These are phyloP conservation scores for Diachasmimorpha longicaudata DNA, from an alignment of 1,140 invertebrate species.

Conservation along the genomic window DNA sequence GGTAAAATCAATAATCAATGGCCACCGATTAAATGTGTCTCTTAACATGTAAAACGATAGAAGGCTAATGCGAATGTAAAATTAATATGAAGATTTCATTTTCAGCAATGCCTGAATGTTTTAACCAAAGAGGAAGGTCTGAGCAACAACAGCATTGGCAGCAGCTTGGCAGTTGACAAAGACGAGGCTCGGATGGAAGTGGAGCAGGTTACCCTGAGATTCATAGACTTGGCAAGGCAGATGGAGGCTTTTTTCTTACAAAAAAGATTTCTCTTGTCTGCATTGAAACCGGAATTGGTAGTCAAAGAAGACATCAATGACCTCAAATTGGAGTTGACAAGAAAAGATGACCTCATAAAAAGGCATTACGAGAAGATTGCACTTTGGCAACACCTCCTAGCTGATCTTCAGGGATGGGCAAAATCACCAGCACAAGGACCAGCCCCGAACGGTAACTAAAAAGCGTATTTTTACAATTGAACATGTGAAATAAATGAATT, in stretches of 20 bases:
- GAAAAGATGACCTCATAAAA: slow-evolving; percentile 88
- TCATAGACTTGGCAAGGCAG: slow-evolving; percentile 88
- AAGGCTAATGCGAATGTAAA: background rate
- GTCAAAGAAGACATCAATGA: slow-evolving; percentile 92
- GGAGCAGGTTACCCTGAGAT: slow-evolving; percentile 81
- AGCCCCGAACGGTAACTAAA: slow-evolving; percentile 58
- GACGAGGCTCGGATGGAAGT: slow-evolving; percentile 85
- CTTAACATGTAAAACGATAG: too few species aligned
- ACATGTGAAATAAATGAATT: background rate
- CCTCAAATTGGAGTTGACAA: slow-evolving; percentile 77
- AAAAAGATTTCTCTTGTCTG: slow-evolving; percentile 87
- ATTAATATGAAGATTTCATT: slow-evolving; percentile 28
- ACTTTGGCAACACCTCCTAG: slow-evolving; percentile 86
- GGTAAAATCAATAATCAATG: slow-evolving; percentile 51
- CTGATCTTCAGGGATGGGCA: slow-evolving; percentile 71
- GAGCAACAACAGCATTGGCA: slow-evolving; percentile 62
- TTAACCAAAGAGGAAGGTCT: slow-evolving; percentile 84
- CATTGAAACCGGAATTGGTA: slow-evolving; percentile 88
- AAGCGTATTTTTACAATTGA: background rate
- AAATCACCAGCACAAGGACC: slow-evolving; percentile 60
- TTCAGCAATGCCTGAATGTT: slow-evolving; percentile 82
- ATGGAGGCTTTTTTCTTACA: slow-evolving; percentile 95
- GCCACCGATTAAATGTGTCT: too few species aligned
- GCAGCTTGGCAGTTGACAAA: slow-evolving; percentile 71
- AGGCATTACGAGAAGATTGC: slow-evolving; percentile 89